Conservation (phyloP, 2,113 vertebrate species). For the Mesitornis unicolor region DNA sequence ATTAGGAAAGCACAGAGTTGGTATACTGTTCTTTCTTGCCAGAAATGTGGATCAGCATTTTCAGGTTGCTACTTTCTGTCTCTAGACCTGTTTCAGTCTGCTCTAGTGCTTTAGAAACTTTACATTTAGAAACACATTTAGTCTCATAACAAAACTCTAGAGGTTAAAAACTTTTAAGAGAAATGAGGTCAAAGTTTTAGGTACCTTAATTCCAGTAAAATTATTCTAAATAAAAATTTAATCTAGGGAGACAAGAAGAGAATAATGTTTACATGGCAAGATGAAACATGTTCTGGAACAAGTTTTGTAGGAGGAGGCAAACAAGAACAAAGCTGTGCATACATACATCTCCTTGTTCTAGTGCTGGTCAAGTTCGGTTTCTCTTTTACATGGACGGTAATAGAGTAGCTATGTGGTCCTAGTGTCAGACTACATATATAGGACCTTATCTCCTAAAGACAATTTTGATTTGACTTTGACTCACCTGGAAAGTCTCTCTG, state of each 20-base stretch:
- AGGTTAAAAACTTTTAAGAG: neutral
- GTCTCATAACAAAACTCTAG: neutral
- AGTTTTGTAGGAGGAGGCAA: neutral
- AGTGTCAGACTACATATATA: neutral
- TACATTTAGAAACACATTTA: neutral
- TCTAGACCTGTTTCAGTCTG: neutral
- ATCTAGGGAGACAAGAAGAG: neutral
- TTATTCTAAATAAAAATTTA: neutral
- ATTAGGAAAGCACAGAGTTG: neutral
- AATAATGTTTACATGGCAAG: neutral
- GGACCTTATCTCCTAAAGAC: neutral
- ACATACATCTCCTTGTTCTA: fast-evolving
- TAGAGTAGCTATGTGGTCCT: neutral
- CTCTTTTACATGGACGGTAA: neutral
- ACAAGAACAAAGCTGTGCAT: fast-evolving
- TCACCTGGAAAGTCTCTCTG: neutral
- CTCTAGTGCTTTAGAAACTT: neutral
- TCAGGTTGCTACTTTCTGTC: neutral
- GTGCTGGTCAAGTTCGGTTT: neutral
- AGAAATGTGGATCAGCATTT: neutral
- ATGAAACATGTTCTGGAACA: neutral
- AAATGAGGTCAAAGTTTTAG: neutral
- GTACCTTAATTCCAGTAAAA: neutral
- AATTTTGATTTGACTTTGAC: neutral
- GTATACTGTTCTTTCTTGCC: neutral